Percentiles rank a stretch among this genome's conserved stretches.
phyloP scores from a whole-genome alignment of 2,113 vertebrate species.

The Chroicocephalus ridibundus region DNA sequence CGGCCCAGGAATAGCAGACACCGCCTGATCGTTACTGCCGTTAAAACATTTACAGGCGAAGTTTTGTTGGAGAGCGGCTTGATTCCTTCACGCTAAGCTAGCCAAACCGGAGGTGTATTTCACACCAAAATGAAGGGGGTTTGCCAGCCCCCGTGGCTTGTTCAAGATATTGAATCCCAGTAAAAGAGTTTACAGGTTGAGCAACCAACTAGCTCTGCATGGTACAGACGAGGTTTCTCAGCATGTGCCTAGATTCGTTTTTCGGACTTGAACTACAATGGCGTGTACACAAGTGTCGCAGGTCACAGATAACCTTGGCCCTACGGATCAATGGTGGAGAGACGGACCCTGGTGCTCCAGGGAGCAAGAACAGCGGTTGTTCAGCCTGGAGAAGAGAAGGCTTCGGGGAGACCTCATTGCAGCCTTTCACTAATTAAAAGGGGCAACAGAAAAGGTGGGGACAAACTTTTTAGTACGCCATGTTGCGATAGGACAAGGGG shows the following conservation, averaged over 20 bases:
- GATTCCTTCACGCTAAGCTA: neutral
- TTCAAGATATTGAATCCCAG: neutral
- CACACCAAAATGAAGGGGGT: neutral
- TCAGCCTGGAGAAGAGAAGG: neutral
- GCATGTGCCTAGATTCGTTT: accelerated
- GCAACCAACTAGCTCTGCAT: neutral
- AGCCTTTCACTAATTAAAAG: neutral
- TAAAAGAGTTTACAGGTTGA: neutral
- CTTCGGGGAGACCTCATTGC: neutral
- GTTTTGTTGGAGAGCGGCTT: neutral
- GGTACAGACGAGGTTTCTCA: neutral
- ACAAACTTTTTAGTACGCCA: neutral
- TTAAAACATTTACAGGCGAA: constrained; percentile 1
- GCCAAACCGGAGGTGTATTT: neutral
- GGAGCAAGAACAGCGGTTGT: accelerated
- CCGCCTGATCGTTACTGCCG: neutral
- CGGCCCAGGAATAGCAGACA: neutral
- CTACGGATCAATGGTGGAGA: neutral
- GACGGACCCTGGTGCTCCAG: neutral
- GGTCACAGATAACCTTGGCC: neutral
- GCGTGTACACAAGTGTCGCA: neutral
- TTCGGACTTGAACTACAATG: neutral
- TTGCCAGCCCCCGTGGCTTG: neutral
- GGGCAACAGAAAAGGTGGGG: neutral
- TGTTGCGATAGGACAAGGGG: neutral